Percentiles rank a stretch among this genome's conserved stretches.
These are phyloP conservation scores for Papilio protenor DNA, from an alignment of 2,888 invertebrate genomes.

Conservation along the genomic window DNA sequence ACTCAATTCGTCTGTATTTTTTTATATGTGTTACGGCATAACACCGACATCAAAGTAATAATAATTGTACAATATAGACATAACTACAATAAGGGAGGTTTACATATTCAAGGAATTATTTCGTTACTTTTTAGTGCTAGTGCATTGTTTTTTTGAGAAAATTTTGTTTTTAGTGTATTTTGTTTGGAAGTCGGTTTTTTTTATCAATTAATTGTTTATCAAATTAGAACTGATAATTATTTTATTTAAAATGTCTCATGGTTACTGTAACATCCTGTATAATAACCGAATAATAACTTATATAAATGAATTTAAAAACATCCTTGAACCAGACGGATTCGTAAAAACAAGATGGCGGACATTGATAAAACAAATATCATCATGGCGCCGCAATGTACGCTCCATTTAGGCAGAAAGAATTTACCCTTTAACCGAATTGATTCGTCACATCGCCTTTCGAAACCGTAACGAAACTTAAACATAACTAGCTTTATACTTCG, in stretches of 20 bases:
- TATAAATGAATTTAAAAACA: not conserved
- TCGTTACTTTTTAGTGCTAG: too few species aligned
- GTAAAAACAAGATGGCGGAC: slow-evolving; percentile 18
- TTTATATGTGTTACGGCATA: too few species aligned
- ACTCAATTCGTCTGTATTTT: too few species aligned
- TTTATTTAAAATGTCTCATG: not conserved
- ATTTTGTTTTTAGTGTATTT: too few species aligned
- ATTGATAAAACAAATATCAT: slow-evolving; percentile 27
- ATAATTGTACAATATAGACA: too few species aligned
- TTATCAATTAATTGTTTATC: not conserved
- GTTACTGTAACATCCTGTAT: not conserved
- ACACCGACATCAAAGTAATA: too few species aligned
- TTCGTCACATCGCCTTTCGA: slow-evolving; percentile 29
- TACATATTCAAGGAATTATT: too few species aligned
- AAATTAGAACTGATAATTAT: not conserved
- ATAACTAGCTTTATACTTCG: slow-evolving; percentile 1
- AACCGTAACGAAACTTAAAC: slow-evolving; percentile 28
- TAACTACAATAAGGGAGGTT: too few species aligned
- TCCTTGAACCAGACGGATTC: slow-evolving; percentile 24
- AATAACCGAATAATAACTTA: not conserved
- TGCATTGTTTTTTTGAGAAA: too few species aligned
- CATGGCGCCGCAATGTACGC: slow-evolving; percentile 11
- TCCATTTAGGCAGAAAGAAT: slow-evolving; percentile 38
- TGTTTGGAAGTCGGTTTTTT: too few species aligned
- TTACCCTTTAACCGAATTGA: slow-evolving; percentile 40